Base-by-base conservation (phyloP, 2,113 vertebrate species). In the Corythornis madagascariensis region DNA sequence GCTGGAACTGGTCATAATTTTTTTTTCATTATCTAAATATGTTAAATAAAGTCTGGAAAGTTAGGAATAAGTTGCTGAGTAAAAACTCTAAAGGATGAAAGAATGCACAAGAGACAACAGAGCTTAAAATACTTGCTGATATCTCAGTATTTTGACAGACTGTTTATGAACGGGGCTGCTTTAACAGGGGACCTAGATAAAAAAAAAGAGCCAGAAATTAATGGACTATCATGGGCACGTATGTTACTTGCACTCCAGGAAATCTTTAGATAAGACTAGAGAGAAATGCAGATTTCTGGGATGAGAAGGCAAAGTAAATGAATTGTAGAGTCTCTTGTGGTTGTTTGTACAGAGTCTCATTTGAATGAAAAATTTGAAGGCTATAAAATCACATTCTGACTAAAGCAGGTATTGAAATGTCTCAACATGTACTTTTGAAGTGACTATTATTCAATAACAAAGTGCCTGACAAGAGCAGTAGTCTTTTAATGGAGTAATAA, bases 201-300 rank as follows among this genome's bases (percentile, higher is more conserved):
- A 33, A 29, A 42, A 19, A 17, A 66, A n/a, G 19, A n/a, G 25
- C 22, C 55, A 48, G 64, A 75, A 77, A 66, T 35, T 7, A 0
- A 0, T 43, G 35, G 9, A 53, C 22, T 45, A 4, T 7, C 28
- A 28, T 24, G 29, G 18, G 22, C 8, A 16, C 2, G 5, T 1
- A 1, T 1, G 2, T 24, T 66, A 47, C 16, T 28, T 26, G 20
- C 24, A 9, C 17, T 21, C 19, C 43, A 12, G 16, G 8, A 53
- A 43, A 13, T 7, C 22, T 52, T 35, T 9, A 17, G 16, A 6
- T 15, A 35, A 85, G 6, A 28, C 10, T 7, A 28, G 50, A 50
- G 64, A 38, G 10, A 67, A 89, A 55, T 53, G 4, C 11, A 11
- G 4, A 20, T 70, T 43, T 47, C 47, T 56, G n/a, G 53, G 57